Evolutionary conservation across 2,888 invertebrate genomes (phyloP).

Genomic region (Ormyrus thymus): DNA sequence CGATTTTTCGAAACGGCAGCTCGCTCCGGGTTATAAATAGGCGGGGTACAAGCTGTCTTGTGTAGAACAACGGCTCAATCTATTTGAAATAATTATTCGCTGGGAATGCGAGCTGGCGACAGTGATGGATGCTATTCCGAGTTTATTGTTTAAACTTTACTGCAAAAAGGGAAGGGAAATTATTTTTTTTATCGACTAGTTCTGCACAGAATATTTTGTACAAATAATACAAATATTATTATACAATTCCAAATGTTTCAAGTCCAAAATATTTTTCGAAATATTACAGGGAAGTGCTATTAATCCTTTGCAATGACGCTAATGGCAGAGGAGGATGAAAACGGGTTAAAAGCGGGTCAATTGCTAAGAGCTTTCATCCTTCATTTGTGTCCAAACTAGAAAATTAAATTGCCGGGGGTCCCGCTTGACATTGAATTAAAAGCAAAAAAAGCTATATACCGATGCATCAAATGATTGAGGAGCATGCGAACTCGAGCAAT

Average conservation of each 20-base stretch:
- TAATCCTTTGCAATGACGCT: conserved; percentile 35
- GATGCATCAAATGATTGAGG: neutral
- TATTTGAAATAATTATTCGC: too few species aligned
- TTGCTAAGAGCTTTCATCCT: conserved; percentile 47
- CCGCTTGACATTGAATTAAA: conserved; percentile 14
- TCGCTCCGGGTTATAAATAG: neutral
- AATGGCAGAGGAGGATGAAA: conserved; percentile 41
- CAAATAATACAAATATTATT: too few species aligned
- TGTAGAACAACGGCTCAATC: too few species aligned
- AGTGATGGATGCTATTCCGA: too few species aligned
- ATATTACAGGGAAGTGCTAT: conserved; percentile 17
- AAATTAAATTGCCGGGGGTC: conserved; percentile 32
- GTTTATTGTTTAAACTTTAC: too few species aligned
- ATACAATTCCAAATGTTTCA: neutral
- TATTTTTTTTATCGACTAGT: too few species aligned
- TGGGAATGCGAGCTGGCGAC: too few species aligned
- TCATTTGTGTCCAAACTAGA: conserved; percentile 23
- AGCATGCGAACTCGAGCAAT: neutral
- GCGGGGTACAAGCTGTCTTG: neutral
- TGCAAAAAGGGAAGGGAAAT: too few species aligned
- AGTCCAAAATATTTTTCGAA: conserved; percentile 14
- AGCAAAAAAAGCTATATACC: neutral
- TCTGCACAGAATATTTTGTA: too few species aligned
- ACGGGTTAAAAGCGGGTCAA: conserved; percentile 52
- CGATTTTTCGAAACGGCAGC: too few species aligned